Conservation (phyloP, 2,797 vertebrate genomes). For the Manis pentadactyla region DNA sequence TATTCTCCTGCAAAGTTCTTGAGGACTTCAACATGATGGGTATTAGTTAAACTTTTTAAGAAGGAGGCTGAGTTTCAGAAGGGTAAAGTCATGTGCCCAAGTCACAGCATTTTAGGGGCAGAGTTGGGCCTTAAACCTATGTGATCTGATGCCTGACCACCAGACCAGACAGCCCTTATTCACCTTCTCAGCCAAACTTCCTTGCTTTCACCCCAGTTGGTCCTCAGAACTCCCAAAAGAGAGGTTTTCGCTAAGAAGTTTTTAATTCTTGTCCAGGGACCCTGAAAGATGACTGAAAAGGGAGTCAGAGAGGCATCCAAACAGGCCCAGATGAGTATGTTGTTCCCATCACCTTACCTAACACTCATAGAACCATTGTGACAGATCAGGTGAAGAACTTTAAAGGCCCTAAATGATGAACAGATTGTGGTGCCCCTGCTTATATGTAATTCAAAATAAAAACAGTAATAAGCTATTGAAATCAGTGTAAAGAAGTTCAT, state of each 20-base stretch:
- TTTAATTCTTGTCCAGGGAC: slow-evolving; percentile 26
- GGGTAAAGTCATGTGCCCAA: not conserved
- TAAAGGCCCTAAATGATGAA: not conserved
- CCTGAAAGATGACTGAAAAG: not conserved
- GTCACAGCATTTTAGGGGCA: not conserved
- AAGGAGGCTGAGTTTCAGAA: slow-evolving; percentile 46
- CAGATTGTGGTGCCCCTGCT: not conserved
- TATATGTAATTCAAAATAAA: not conserved
- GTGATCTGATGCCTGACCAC: not conserved
- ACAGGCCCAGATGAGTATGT: not conserved
- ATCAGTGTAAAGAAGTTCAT: not conserved
- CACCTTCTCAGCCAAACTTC: not conserved
- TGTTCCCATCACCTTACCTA: not conserved
- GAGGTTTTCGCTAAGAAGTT: not conserved
- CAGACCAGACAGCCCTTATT: not conserved
- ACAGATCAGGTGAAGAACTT: not conserved
- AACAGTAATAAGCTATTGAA: not conserved
- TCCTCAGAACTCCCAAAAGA: not conserved
- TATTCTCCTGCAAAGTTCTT: not conserved
- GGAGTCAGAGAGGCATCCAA: not conserved
- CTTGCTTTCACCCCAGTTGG: not conserved
- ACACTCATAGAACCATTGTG: not conserved
- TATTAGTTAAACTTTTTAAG: not conserved
- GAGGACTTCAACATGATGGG: not conserved
- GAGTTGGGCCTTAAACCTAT: slow-evolving; percentile 3